Conservation (phyloP, 2,113 vertebrate genomes). For the Sander vitreus region DNA sequence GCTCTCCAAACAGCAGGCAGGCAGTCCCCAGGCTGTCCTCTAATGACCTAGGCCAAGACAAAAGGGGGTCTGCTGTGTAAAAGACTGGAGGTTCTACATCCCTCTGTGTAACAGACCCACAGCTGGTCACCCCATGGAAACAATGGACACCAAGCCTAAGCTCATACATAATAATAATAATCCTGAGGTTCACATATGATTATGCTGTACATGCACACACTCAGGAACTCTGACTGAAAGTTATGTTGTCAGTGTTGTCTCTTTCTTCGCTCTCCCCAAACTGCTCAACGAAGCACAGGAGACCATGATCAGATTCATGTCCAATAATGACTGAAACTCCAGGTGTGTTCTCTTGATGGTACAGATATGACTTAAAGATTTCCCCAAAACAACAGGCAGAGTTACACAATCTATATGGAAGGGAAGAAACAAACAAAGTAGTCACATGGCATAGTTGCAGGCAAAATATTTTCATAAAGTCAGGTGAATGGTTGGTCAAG, state of each 20-base stretch:
- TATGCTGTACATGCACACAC: not conserved
- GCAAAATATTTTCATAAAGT: not conserved
- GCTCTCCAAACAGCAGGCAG: constrained; percentile 45
- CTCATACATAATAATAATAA: constrained; percentile 54
- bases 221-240: not conserved
- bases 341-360: not conserved
- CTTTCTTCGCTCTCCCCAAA: not conserved
- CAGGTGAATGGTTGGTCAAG: too few species aligned
- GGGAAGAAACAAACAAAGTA: not conserved
- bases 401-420: not conserved
- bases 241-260: not conserved
- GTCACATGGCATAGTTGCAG: not conserved
- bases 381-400: not conserved
- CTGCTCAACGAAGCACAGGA: too few species aligned
- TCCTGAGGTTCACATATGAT: not conserved
- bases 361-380: not conserved
- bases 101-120: constrained; percentile 34
- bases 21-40: constrained; percentile 31
- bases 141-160: constrained; percentile 19
- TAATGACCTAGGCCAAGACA: constrained; percentile 46
- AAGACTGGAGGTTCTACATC: constrained; percentile 6
- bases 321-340: not conserved
- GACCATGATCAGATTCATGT: not conserved
- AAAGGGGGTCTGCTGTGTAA: constrained; percentile 34
- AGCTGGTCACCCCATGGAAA: constrained; percentile 40